Conservation (phyloP, 92 coral and sea anemone species). For the Virgularia gustaviana region DNA sequence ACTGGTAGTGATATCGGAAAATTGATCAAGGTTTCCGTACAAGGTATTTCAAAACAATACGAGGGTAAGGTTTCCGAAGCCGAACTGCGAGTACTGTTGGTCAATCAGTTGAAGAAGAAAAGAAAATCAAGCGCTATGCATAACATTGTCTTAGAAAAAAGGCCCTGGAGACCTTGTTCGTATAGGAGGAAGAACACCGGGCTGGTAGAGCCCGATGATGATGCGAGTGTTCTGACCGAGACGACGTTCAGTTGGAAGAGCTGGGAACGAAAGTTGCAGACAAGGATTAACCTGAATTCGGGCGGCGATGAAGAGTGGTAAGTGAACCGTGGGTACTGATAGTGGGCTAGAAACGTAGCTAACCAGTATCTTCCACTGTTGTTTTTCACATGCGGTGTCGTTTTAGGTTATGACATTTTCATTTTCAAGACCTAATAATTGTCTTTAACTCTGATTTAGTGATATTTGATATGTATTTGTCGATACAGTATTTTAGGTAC, state of each 20-base stretch:
- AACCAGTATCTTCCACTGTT: no score
- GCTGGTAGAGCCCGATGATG: slow-evolving; percentile 38
- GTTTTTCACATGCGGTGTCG: no score
- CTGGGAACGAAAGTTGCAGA: slow-evolving; percentile 20
- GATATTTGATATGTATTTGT: no score
- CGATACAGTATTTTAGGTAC: no score
- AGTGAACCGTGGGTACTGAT: slow-evolving; percentile 9
- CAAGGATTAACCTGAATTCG: slow-evolving; percentile 4
- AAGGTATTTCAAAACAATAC: slow-evolving; percentile 62
- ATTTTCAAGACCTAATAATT: no score
- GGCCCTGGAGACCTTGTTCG: slow-evolving; percentile 51
- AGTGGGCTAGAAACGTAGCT: no score
- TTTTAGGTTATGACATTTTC: no score
- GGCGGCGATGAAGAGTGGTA: slow-evolving; percentile 54
- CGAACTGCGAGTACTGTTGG: slow-evolving; percentile 74
- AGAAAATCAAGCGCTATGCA: slow-evolving; percentile 28
- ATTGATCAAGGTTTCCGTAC: slow-evolving; percentile 19
- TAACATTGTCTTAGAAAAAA: slow-evolving; percentile 48
- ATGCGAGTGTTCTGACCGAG: slow-evolving; percentile 40
- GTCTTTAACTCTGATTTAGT: no score
- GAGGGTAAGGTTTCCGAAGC: slow-evolving; percentile 74
- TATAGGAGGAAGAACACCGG: slow-evolving; percentile 22
- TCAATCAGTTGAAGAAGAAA: slow-evolving; percentile 58
- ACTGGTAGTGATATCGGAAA: slow-evolving; percentile 14
- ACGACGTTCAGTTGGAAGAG: slow-evolving; percentile 37